Base-by-base conservation (phyloP, 2,113 vertebrate species). In the Labrus mixtus region DNA sequence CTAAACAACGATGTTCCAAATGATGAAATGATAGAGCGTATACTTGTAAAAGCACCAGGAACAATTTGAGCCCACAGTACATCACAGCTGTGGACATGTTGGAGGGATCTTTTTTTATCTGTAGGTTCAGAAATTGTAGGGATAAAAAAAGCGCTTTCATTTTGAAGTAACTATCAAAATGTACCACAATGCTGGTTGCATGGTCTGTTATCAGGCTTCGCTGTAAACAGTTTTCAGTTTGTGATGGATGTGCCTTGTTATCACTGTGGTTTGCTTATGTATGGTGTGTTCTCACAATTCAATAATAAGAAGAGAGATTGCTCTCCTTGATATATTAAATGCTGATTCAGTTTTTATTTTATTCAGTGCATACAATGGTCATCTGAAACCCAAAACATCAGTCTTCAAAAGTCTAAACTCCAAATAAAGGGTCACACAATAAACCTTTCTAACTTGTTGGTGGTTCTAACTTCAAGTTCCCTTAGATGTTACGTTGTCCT, bases 11-110 rank as follows among this genome's bases (percentile, higher is more conserved):
- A 43, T 84, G 78, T 73, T 87, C 46, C 17, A 74, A 83, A 68
- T 73, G 82, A 88, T 88, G 74, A 88, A 86, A 88, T 72, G 84
- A 79, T 79, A 46, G 62, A 71, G 37, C 4, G 39, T 85, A 80
- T 75, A 77, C 50, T 67, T 74, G 80, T 84, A 58, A 70, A 82
- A 22, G 22, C 55, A 83, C 70, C 73, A 62, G 57, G 8, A 75
- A 78, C 70, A 63, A 67, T 61, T 74, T 8, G 17, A 53, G 25
- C 53, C 15, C 33, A 23, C 11, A 72, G 56, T 56, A 46, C 65
- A 77, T 60, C 43, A 64, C 48, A 68, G 53, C 43, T 68, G 25
- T 43, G 23, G 41, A 46, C 12, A 46, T 46, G 11, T 36, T 39
- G n/a, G 3, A 54, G 17, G 53, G 33, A 65, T 50, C 11, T 23